Percentiles rank a stretch among this genome's conserved stretches.
Evolutionary conservation across 2,888 invertebrate genomes (phyloP).

Genomic region (Matsumyia berberina): DNA sequence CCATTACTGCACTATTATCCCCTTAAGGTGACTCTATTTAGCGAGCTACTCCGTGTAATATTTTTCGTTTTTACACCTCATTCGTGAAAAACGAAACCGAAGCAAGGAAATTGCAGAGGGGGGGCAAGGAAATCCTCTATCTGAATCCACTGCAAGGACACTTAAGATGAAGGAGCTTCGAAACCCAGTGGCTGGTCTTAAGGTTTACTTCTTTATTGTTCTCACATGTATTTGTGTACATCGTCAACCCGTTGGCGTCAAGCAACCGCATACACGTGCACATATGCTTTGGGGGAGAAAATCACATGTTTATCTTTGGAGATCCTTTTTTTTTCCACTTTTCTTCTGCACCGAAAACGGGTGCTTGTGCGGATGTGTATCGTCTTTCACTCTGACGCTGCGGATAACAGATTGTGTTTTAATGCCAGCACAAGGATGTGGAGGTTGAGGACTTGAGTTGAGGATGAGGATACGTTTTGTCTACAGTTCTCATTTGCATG

Average conservation of each 20-base stretch:
- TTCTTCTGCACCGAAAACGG: no score
- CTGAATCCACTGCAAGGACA: conserved; percentile 50
- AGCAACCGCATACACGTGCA: conserved; percentile 17
- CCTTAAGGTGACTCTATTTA: conserved; percentile 68
- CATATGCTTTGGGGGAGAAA: conserved; percentile 34
- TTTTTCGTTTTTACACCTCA: conserved; percentile 49
- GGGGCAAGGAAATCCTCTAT: not conserved
- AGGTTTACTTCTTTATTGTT: conserved; percentile 59
- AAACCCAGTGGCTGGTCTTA: conserved; percentile 28
- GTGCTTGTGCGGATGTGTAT: no score
- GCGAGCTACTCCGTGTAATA: conserved; percentile 44
- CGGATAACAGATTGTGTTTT: conserved; percentile 17
- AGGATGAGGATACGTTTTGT: not conserved
- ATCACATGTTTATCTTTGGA: conserved; percentile 52
- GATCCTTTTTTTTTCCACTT: conserved; percentile 13
- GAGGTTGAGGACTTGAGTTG: not conserved
- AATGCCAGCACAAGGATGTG: not conserved
- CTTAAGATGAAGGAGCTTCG: conserved; percentile 57
- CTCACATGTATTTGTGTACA: conserved; percentile 12
- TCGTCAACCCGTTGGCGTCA: conserved; percentile 9
- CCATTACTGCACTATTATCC: conserved; percentile 70
- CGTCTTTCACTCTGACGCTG: not conserved
- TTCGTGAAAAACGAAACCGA: conserved; percentile 12
- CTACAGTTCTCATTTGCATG: conserved; percentile 36
- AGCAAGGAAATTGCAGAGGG: conserved; percentile 18